Evolutionary conservation across 2,888 invertebrate genomes (phyloP), one percentile per base, ranked within the genome.

Genomic region (Xestia rhomboidea): DNA sequence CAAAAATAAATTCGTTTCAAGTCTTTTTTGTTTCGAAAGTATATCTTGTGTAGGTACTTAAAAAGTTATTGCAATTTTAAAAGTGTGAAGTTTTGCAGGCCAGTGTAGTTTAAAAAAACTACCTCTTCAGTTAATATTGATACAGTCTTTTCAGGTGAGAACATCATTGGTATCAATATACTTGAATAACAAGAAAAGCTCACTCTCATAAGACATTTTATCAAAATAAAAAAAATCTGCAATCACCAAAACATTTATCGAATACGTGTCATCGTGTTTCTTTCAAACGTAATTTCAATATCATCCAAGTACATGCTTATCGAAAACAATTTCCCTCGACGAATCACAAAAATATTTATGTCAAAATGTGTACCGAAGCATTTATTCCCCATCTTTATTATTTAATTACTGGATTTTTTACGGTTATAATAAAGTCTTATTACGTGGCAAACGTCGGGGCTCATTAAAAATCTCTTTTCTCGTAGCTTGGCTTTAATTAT

Each of bases 391-490:
- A 76, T 83, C 86, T 89, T 92, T 90, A 92, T 93, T 91, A 93
- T 92, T 92, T 92, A 93, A 94, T 94, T 91, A 93, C 83, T 91
- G 90, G 88, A 85, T 92, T 93, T 89, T 93, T 94, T 93, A 94
- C 91, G 92, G 92, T 93, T 93, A 95, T 94, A 94, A 95, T 95
- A 95, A 95, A 94, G 92, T 93, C 92, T 93, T 94, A 95, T 95
- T 95, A 94, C 93, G 94, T 89, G 91, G 94, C 92, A 92, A 94
- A 93, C 93, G 94, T 91, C 93, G 93, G 91, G 92, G 93, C 95
- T 96, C 95, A 95, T 96, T 96, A 95, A 96, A 93, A 96, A 95
- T 94, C 95, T 95, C 94, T 95, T 95, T 95, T 94, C 95, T 93
- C 93, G 92, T 93, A 90, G 94, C 94, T 94, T 93, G 93, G 91